Conservation (phyloP, 1,140 invertebrate species). For the Penaeus japonicus region DNA sequence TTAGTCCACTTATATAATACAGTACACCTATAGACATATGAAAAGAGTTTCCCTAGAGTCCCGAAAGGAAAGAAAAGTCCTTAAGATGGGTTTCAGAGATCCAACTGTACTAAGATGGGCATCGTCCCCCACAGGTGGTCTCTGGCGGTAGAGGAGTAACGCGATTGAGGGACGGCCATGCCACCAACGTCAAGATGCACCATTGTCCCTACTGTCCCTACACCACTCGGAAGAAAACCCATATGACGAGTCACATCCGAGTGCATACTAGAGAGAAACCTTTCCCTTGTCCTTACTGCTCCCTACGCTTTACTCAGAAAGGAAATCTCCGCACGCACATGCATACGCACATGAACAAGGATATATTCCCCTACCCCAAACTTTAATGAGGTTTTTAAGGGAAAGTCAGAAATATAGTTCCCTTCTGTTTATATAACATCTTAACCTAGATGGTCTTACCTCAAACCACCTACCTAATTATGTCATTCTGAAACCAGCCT, state of each 20-base stretch:
- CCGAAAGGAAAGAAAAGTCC: too few relatives aligned
- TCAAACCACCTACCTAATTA: too few relatives aligned
- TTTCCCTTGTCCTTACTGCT: constrained; percentile 38
- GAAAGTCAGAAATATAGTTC: too few relatives aligned
- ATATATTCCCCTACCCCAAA: not conserved
- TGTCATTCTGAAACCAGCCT: too few relatives aligned
- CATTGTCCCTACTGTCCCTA: constrained; percentile 48
- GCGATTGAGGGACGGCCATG: not conserved
- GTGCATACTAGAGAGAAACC: constrained; percentile 47
- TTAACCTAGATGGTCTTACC: too few relatives aligned
- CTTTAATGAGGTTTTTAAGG: too few relatives aligned
- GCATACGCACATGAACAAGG: constrained; percentile 23
- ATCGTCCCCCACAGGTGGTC: constrained; percentile 50
- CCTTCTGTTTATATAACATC: too few relatives aligned
- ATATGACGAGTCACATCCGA: constrained; percentile 50
- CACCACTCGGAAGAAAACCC: constrained; percentile 44
- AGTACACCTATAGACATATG: too few relatives aligned
- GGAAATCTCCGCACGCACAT: constrained; percentile 44
- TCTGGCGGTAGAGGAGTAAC: constrained; percentile 32
- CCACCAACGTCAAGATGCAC: constrained; percentile 30
- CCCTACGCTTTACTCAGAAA: constrained; percentile 44
- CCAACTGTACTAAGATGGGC: constrained; percentile 40
- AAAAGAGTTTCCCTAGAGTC: too few relatives aligned
- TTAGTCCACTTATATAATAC: too few relatives aligned
- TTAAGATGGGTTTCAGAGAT: too few relatives aligned